Evolutionary conservation across 2,797 vertebrate species (phyloP), one percentile per base, ranked within the genome.

Genomic region (Spizella passerina): DNA sequence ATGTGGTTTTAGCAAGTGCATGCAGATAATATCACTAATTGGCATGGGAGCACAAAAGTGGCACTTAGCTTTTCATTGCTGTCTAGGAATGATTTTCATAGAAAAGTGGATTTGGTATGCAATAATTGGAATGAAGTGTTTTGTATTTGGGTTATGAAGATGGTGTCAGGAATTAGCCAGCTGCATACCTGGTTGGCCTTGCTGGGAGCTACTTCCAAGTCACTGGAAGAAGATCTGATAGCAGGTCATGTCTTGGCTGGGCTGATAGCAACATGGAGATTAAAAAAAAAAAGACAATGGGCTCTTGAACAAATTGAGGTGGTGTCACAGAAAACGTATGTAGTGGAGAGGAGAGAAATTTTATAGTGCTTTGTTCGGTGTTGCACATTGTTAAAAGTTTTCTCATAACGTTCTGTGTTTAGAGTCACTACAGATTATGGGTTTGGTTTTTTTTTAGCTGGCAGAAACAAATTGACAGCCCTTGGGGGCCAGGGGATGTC

Each of bases 291-390:
- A 30, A 34, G 14, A 5, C 3, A n/a, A 4, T 5, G 12, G 5
- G 1, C 5, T 70, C 6, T 52, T 57, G 65, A 38, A 29, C 14
- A 12, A 52, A 16, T 21, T 14, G 41, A 30, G 16, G 11, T 2
- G 9, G 5, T 39, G 57, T 27, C 27, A 8, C 17, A 30, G 26
- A 65, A 19, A 16, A 1, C 0, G 0, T 22, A 2, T 4, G 1
- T 38, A 34, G 30, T 7, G 7, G 29, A 44, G 52, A 20, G 15
- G 23, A 52, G 55, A 17, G 10, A 38, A 85, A 18, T 10, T 47
- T 34, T 8, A 0, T 7, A 4, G 19, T 56, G 44, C n/a, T 64
- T 70, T 24, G 4, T 57, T 49, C 4, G 14, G 6, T 12, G 32
- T 12, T 32, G n/a, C 2, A 1, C 56, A 3, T 38, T 12, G 6